Evolutionary conservation across 1,140 invertebrate genomes (phyloP).

Genomic region (Andrena cerasifolii): DNA sequence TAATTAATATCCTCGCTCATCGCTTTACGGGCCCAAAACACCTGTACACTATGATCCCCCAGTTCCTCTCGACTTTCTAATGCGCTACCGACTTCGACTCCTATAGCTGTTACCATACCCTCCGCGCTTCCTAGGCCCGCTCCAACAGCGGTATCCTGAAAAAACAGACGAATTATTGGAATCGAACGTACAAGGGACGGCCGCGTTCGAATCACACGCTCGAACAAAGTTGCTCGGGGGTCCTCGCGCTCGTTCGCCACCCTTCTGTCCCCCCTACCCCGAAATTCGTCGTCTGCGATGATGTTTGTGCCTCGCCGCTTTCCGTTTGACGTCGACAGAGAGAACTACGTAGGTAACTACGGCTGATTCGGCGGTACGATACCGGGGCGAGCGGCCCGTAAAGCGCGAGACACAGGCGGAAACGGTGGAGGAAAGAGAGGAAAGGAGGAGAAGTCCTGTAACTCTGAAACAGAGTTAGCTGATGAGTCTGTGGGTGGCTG

Average conservation of each 20-base stretch:
- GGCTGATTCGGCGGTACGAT: slow-evolving; percentile 77
- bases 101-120: too few relatives aligned
- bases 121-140: too few relatives aligned
- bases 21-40: too few relatives aligned
- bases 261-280: slow-evolving; percentile 15
- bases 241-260: slow-evolving; percentile 26
- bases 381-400: slow-evolving; percentile 41
- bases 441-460: slow-evolving; percentile 69
- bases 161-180: slow-evolving; percentile 40
- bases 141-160: too few relatives aligned
- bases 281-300: slow-evolving; percentile 50
- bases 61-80: too few relatives aligned
- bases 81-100: too few relatives aligned
- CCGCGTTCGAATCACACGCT: slow-evolving; percentile 51
- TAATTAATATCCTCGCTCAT: too few relatives aligned
- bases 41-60: too few relatives aligned
- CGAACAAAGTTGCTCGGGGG: slow-evolving; percentile 60
- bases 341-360: slow-evolving; percentile 75
- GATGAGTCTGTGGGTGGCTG: slow-evolving; percentile 80
- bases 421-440: slow-evolving; percentile 40
- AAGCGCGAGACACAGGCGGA: slow-evolving; percentile 49
- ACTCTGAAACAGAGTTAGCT: slow-evolving; percentile 81
- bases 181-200: slow-evolving; percentile 17
- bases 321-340: slow-evolving; percentile 75
- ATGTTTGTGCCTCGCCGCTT: slow-evolving; percentile 76